Percentiles rank a stretch among this genome's conserved stretches.
Conservation (phyloP, 2,888 invertebrate species). For the Latrodectus elegans region DNA sequence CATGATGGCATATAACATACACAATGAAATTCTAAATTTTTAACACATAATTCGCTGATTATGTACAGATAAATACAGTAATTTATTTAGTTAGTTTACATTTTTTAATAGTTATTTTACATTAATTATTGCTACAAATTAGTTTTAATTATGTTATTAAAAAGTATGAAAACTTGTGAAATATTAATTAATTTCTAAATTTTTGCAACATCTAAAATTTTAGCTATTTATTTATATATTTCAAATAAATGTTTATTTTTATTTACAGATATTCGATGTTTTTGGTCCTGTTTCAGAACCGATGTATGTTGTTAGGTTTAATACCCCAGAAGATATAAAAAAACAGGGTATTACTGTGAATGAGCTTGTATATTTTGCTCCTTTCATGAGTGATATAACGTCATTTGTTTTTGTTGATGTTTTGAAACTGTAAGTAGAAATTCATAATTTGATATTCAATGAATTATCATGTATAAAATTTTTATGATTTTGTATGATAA, state of each 20-base stretch:
- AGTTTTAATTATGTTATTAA: background rate
- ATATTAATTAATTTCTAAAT: background rate
- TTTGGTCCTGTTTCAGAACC: slow-evolving; percentile 91
- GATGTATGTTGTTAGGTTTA: slow-evolving; percentile 92
- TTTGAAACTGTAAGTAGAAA: slow-evolving; percentile 80
- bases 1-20: too few species aligned
- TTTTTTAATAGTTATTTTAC: background rate
- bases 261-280: slow-evolving; percentile 92
- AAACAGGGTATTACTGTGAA: slow-evolving; percentile 82
- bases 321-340: slow-evolving; percentile 84
- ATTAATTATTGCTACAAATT: background rate
- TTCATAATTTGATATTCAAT: slow-evolving; percentile 34
- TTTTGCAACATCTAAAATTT: background rate
- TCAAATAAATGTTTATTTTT: slow-evolving; percentile 73
- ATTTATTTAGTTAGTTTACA: too few species aligned
- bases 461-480: background rate
- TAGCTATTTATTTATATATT: too few species aligned
- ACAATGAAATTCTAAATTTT: too few species aligned
- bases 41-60: too few species aligned
- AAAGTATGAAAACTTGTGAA: background rate
- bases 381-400: slow-evolving; percentile 81
- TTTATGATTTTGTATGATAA: background rate
- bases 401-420: slow-evolving; percentile 84
- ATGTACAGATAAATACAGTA: too few species aligned
- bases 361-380: slow-evolving; percentile 87